Base-by-base conservation (phyloP, 2,888 invertebrate genomes). In the Zaprionus lineosus region DNA sequence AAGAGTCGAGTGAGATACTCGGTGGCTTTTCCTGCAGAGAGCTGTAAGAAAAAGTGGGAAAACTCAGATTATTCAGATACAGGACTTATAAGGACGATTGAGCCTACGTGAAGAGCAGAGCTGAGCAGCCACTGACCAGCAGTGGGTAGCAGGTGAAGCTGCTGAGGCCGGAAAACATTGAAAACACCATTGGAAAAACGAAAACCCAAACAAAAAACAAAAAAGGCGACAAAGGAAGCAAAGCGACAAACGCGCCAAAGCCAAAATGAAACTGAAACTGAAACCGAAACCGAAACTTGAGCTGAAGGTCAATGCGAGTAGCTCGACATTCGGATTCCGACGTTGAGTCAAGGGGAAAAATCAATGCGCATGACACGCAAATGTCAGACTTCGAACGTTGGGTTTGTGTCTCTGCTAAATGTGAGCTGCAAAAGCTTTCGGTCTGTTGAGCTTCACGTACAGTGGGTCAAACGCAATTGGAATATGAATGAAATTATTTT, bases 131-230 rank as follows among this genome's bases (percentile, higher is more conserved):
- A 69, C 87, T 87, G 55, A 87, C 83, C 79, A 87, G 79, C 84
- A 87, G 65, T 14, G 87, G 87, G 60, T 87, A 87, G 84, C 87
- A 87, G 72, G 87, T 87, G 61, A 87, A 88, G 62, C 88, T 85
- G 70, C 87, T 86, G 28, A 87, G 64, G 55, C 88, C 77, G 65
- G 88, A 87, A 69, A 86, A 83, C 87, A 87, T 86, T 15, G 84
- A 72, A 33, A 85, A 62, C 33, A 76, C 81, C 81, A 81, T 86
- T 51, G 51, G 40, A 36, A 34, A 61, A 68, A 55, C 57, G 44
- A 68, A 73, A 74, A 66, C 37, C 39, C 62, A 72, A 74, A 69
- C 33, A 56, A 81, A 60, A 77, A 67, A 75, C 44, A 73, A 77
- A 62, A 72, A 55, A 68, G 64, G 59, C 81, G 55, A 81, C 56